These are phyloP conservation scores for Heliconius sara DNA, from an alignment of 2,888 invertebrate species.

Conservation along the genomic window DNA sequence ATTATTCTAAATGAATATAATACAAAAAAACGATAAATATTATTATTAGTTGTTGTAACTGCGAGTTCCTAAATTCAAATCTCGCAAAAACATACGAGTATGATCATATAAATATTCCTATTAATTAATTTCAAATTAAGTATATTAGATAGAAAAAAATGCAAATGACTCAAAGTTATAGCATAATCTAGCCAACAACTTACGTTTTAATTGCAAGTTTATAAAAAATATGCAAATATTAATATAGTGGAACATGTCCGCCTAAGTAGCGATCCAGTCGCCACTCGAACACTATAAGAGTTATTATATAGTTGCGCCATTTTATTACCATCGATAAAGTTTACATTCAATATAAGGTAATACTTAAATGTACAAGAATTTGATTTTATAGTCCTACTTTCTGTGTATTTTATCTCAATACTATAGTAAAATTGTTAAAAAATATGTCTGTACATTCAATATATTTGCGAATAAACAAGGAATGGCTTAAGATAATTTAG, in stretches of 20 bases:
- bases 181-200: slow-evolving; percentile 3
- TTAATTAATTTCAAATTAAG: not conserved
- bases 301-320: slow-evolving; percentile 3
- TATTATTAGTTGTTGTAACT: not conserved
- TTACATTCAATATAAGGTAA: slow-evolving; percentile 31
- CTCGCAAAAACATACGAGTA: not conserved
- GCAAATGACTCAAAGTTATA: not conserved
- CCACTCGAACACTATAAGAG: not conserved
- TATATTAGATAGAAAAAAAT: not conserved
- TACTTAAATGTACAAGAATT: slow-evolving; percentile 21
- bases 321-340: slow-evolving; percentile 31
- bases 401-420: not conserved
- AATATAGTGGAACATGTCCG: slow-evolving; percentile 19
- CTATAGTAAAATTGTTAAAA: too few relatives aligned
- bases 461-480: too few relatives aligned
- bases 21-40: not conserved
- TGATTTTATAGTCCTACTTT: slow-evolving; percentile 22
- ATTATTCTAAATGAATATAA: not conserved
- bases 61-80: not conserved
- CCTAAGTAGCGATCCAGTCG: not conserved
- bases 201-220: slow-evolving; percentile 8
- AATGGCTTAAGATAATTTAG: not conserved
- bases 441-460: too few relatives aligned
- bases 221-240: slow-evolving; percentile 18
- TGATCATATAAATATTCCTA: not conserved